These are phyloP conservation scores for Ernsta delagoae DNA, from an alignment of 2,888 invertebrate species.

Conservation along the genomic window DNA sequence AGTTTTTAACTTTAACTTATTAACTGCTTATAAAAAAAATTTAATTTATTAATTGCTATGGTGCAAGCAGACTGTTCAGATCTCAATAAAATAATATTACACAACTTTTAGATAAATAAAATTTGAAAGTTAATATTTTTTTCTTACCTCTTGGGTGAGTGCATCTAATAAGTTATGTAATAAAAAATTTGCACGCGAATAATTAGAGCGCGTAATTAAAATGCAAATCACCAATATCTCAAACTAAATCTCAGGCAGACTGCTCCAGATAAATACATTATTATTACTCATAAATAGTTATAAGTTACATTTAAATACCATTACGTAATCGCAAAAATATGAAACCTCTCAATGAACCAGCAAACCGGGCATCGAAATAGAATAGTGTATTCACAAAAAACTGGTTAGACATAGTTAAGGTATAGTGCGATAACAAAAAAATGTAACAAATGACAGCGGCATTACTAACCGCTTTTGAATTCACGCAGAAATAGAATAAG, in stretches of 20 bases:
- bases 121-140: no score
- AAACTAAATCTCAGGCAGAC: not conserved
- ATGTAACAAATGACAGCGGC: not conserved
- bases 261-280: not conserved
- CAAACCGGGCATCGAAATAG: not conserved
- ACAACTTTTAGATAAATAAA: no score
- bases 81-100: no score
- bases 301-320: not conserved
- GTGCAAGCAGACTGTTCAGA: no score
- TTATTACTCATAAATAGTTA: not conserved
- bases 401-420: not conserved
- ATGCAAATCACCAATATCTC: not conserved
- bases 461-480: not conserved
- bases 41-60: no score
- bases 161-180: not conserved
- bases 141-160: not conserved
- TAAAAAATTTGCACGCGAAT: not conserved
- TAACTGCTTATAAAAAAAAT: no score
- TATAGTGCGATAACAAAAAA: not conserved
- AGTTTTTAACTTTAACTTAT: no score
- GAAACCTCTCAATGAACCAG: not conserved
- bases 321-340: not conserved
- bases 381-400: not conserved
- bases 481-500: not conserved
- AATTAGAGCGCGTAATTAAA: not conserved